These are phyloP conservation scores for Malurus alboscapulatus DNA, from an alignment of 2,113 vertebrate genomes.

Conservation along the genomic window DNA sequence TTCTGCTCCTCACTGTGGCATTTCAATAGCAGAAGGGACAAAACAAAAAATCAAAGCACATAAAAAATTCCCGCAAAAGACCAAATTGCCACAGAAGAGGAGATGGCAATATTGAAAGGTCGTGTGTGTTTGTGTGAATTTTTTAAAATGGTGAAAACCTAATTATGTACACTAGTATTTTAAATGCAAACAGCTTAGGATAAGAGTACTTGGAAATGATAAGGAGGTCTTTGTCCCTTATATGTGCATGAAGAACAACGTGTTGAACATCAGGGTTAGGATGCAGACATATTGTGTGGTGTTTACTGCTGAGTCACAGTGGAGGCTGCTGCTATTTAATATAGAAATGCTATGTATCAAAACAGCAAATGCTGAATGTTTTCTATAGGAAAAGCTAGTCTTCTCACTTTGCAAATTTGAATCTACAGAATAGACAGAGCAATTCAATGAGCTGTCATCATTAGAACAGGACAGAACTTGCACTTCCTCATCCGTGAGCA, in stretches of 20 bases:
- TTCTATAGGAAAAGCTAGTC: background rate
- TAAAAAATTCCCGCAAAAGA: accelerated
- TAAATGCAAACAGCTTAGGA: background rate
- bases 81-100: background rate
- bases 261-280: background rate
- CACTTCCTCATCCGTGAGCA: background rate
- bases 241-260: background rate
- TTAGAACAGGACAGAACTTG: background rate
- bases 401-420: background rate
- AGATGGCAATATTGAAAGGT: background rate
- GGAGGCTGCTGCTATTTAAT: background rate
- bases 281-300: background rate
- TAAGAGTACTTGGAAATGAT: background rate
- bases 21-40: background rate
- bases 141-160: background rate
- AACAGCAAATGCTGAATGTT: background rate
- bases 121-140: background rate
- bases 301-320: background rate
- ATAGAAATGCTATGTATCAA: no score
- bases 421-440: background rate
- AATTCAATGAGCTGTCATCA: no score
- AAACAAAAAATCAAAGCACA: background rate
- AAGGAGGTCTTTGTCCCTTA: background rate
- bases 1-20: background rate
- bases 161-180: background rate